A percentile compares a stretch with the other conserved stretches of the same genome.
These are phyloP conservation scores for Orientallactaga bullata DNA, from an alignment of 2,113 vertebrate genomes.

Conservation along the genomic window DNA sequence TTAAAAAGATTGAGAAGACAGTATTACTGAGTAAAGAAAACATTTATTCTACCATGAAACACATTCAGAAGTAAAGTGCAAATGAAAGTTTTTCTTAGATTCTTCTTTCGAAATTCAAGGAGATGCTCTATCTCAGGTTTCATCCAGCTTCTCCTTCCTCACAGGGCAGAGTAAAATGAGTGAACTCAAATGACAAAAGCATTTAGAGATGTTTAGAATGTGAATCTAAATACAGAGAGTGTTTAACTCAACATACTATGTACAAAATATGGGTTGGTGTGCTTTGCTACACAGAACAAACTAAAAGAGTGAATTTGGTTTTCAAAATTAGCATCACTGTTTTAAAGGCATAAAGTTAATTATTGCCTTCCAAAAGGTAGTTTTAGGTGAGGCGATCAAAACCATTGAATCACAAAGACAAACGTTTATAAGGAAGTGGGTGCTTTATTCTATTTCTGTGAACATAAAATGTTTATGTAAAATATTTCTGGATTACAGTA, in stretches of 20 bases:
- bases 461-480: conserved; percentile 19
- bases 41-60: not conserved
- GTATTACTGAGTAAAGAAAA: not conserved
- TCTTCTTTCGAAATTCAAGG: conserved; percentile 49
- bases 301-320: not conserved
- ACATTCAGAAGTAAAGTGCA: conserved; percentile 2
- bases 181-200: not conserved
- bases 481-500: conserved; percentile 12
- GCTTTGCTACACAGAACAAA: not conserved
- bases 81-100: not conserved
- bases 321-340: not conserved
- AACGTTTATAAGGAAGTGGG: not conserved
- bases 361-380: not conserved
- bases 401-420: not conserved
- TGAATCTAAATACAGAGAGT: not conserved
- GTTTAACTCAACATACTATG: not conserved
- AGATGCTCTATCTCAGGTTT: not conserved
- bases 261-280: conserved; percentile 20
- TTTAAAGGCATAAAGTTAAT: not conserved
- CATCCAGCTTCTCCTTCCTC: not conserved
- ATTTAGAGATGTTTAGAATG: conserved; percentile 43
- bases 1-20: not conserved
- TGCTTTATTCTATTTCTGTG: not conserved
- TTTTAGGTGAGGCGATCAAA: not conserved
- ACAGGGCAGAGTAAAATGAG: not conserved